Evolutionary conservation across 92 coral and sea anemone genomes (phyloP).

Genomic region (Epizoanthus stellaris): DNA sequence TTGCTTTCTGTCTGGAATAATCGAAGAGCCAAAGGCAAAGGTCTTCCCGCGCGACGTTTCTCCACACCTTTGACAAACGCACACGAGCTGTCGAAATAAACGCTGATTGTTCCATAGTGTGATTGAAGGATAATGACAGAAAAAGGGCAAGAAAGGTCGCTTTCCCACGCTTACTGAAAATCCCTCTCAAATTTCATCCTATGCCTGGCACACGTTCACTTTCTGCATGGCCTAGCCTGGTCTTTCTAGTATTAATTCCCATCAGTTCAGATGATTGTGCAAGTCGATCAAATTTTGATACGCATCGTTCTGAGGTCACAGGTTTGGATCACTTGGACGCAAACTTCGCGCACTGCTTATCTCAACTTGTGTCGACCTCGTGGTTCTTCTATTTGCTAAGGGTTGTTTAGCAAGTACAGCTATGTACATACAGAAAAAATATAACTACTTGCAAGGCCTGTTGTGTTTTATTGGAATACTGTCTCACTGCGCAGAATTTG

Average conservation of each 20-base stretch:
- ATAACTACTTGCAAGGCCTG: neutral
- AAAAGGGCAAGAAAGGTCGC: conserved; percentile 32
- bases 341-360: conserved; percentile 9
- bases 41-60: conserved; percentile 9
- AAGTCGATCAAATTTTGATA: neutral
- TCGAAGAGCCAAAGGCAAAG: too few species aligned
- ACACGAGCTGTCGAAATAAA: neutral
- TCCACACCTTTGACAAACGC: conserved; percentile 13
- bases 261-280: conserved; percentile 36
- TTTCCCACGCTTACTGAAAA: conserved; percentile 41
- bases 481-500: neutral
- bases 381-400: conserved; percentile 19
- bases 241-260: neutral
- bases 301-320: neutral
- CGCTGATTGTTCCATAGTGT: neutral
- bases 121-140: conserved; percentile 7
- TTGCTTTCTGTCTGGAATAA: conserved; percentile 12
- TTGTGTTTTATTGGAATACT: neutral
- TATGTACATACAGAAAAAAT: neutral
- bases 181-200: conserved; percentile 25
- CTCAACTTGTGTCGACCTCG: conserved; percentile 1
- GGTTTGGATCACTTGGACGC: neutral
- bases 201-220: neutral
- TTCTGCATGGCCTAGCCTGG: neutral
- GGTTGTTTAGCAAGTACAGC: conserved; percentile 7